Evolutionary conservation across 37 sponge, comb jelly and placozoan genomes (phyloP).

Genomic region (Oopsacas minuta): DNA sequence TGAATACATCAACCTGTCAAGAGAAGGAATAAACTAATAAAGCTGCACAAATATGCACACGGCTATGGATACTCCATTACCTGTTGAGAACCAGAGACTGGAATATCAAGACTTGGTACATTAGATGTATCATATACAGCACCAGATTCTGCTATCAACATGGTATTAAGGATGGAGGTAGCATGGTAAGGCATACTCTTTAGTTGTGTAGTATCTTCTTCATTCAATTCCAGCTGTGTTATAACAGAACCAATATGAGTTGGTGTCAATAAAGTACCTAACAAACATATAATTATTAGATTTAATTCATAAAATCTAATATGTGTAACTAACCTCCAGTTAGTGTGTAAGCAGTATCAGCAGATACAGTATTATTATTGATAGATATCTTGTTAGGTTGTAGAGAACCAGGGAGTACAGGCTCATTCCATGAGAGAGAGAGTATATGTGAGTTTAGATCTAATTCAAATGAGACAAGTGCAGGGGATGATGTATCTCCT

Average conservation of each 20-base stretch:
- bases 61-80: too few relatives aligned
- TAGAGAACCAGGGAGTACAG: slow-evolving; percentile 16
- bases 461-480: slow-evolving; percentile 45
- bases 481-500: slow-evolving; percentile 38
- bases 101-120: background rate
- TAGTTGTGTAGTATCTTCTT: slow-evolving; percentile 43
- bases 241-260: slow-evolving; percentile 7
- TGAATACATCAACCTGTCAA: background rate
- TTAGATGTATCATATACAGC: background rate
- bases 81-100: background rate
- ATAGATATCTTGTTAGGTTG: slow-evolving; percentile 27
- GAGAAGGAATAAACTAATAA: background rate
- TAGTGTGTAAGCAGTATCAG: slow-evolving; percentile 17
- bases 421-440: slow-evolving; percentile 63
- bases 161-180: slow-evolving; percentile 23
- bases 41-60: background rate
- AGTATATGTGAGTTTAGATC: slow-evolving; percentile 42
- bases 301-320: slow-evolving; percentile 26
- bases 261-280: slow-evolving; percentile 37
- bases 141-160: slow-evolving; percentile 20
- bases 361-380: background rate
- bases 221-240: slow-evolving; percentile 28
- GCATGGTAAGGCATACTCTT: slow-evolving; percentile 55
- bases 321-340: slow-evolving; percentile 28
- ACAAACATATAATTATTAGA: slow-evolving; percentile 33